These are phyloP conservation scores for Paguma larvata DNA, from an alignment of 2,797 vertebrate genomes.

Conservation along the genomic window DNA sequence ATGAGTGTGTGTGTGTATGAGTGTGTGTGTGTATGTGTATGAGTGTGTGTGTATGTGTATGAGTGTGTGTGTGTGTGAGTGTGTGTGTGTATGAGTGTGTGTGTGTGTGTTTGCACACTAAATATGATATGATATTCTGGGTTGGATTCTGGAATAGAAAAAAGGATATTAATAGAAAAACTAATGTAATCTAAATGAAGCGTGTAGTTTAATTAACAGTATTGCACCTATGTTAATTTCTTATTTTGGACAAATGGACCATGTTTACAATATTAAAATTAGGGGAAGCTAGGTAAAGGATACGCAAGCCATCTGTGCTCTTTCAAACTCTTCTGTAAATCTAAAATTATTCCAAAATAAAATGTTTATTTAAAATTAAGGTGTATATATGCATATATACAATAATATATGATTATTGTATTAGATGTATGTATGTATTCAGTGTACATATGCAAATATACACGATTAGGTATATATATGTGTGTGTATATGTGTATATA, in stretches of 20 bases:
- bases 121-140: not conserved
- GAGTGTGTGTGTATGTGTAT: not conserved
- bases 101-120: not conserved
- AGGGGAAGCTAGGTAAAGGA: not conserved
- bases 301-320: not conserved
- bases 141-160: not conserved
- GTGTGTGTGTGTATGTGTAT: not conserved
- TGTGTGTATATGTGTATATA: too few relatives aligned
- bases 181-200: not conserved
- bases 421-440: too few relatives aligned
- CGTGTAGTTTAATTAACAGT: not conserved
- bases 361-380: slow-evolving; percentile 39
- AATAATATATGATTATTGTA: too few relatives aligned
- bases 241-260: not conserved
- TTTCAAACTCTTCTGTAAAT: not conserved
- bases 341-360: not conserved
- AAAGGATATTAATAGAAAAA: not conserved
- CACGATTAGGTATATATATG: too few relatives aligned
- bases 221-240: not conserved
- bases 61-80: not conserved
- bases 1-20: not conserved
- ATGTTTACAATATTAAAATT: not conserved
- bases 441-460: too few relatives aligned
- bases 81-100: not conserved
- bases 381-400: not conserved